Percentiles rank a stretch among this genome's conserved stretches.
These are phyloP conservation scores for Gavialis gangeticus DNA, from an alignment of 2,113 vertebrate species.

Conservation along the genomic window DNA sequence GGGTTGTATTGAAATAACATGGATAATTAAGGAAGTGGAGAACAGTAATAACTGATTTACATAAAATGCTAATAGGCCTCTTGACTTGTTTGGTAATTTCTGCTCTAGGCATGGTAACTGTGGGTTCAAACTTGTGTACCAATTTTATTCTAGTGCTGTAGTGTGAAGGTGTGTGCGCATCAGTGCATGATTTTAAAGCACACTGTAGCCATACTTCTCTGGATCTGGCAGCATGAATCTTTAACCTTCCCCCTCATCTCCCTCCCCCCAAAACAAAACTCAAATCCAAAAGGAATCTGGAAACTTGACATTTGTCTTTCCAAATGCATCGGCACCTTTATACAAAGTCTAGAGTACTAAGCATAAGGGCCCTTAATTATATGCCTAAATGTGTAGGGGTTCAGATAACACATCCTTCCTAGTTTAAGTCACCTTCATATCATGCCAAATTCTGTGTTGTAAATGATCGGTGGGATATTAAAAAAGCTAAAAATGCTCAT, in stretches of 20 bases:
- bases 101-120: slow-evolving; percentile 82
- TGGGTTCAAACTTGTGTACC: slow-evolving; percentile 83
- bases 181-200: background rate
- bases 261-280: background rate
- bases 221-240: background rate
- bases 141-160: slow-evolving; percentile 80
- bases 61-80: slow-evolving; percentile 99
- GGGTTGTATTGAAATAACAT: slow-evolving; percentile 98
- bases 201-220: slow-evolving; percentile 32
- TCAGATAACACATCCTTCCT: background rate
- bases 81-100: slow-evolving; percentile 89
- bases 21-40: slow-evolving; percentile 99
- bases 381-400: background rate
- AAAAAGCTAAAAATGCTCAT: background rate
- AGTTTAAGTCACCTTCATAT: slow-evolving; percentile 15
- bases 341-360: background rate
- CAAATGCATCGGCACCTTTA: background rate
- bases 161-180: slow-evolving; percentile 35
- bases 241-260: background rate
- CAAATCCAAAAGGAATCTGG: background rate
- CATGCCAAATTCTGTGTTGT: background rate
- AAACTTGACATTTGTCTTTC: slow-evolving; percentile 30
- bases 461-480: background rate
- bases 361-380: slow-evolving; percentile 41
- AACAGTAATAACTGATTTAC: slow-evolving; percentile 98